Evolutionary conservation across 2,797 vertebrate species (phyloP).

Genomic region (Coracias cyanogaster): DNA sequence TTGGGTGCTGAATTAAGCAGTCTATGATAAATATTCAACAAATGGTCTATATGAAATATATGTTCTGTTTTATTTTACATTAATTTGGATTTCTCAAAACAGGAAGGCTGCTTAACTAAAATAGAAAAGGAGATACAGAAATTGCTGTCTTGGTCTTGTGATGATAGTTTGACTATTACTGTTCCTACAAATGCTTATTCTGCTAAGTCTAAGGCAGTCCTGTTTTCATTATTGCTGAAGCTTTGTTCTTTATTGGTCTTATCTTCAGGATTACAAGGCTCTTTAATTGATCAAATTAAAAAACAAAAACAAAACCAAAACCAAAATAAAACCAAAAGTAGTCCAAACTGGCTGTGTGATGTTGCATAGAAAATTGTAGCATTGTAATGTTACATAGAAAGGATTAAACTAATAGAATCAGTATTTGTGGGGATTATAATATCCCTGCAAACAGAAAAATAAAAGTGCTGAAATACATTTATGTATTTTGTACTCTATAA

Average conservation of each 20-base stretch:
- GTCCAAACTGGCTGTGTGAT: background rate
- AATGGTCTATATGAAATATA: background rate
- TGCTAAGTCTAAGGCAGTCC: background rate
- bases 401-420: background rate
- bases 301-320: background rate
- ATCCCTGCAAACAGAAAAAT: background rate
- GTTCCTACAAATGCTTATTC: background rate
- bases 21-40: background rate
- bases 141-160: background rate
- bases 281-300: background rate
- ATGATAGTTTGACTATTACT: background rate
- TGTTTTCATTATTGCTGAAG: slow-evolving; percentile 8
- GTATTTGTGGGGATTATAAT: background rate
- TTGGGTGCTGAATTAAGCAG: background rate
- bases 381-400: background rate
- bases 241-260: background rate
- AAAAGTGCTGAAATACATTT: background rate
- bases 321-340: background rate
- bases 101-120: background rate
- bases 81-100: background rate
- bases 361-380: background rate
- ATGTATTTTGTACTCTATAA: background rate
- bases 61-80: background rate
- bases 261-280: background rate
- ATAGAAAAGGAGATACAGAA: background rate